These are phyloP conservation scores for Iphiclides podalirius DNA, from an alignment of 2,888 invertebrate species.

Conservation along the genomic window DNA sequence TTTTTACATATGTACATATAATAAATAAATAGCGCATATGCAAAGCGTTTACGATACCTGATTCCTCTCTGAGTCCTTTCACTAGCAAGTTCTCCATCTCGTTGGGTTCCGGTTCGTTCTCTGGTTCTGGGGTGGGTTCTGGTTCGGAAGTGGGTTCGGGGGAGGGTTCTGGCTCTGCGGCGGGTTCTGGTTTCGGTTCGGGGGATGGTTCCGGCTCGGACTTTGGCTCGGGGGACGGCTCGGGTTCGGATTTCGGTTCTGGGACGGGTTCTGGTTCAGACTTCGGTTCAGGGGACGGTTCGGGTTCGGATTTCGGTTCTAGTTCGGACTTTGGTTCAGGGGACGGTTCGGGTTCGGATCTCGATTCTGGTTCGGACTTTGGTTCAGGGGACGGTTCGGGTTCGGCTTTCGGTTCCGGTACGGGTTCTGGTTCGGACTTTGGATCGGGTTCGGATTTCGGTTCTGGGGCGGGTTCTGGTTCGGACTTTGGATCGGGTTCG, in stretches of 20 bases:
- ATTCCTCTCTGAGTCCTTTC: conserved; percentile 72
- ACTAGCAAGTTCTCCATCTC: conserved; percentile 72
- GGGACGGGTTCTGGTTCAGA: conserved; percentile 51
- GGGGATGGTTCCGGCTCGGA: conserved; percentile 57
- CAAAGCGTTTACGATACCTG: conserved; percentile 73
- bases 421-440: conserved; percentile 57
- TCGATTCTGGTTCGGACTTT: conserved; percentile 47
- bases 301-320: conserved; percentile 51
- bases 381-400: conserved; percentile 59
- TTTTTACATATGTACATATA: neutral
- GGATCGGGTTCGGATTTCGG: conserved; percentile 71
- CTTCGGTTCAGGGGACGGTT: conserved; percentile 55
- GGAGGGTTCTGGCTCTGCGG: conserved; percentile 43
- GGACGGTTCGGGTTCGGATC: conserved; percentile 47
- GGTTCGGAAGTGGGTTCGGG: conserved; percentile 53
- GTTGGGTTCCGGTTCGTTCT: conserved; percentile 53
- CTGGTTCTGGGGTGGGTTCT: conserved; percentile 55
- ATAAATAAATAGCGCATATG: conserved; percentile 29
- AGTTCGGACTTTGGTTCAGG: conserved; percentile 45
- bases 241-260: conserved; percentile 59
- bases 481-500: conserved; percentile 50
- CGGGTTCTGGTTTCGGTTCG: conserved; percentile 49
- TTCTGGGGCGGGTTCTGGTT: conserved; percentile 55
- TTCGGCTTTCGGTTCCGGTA: conserved; percentile 53
- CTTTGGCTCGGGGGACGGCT: conserved; percentile 56